phyloP scores from a whole-genome alignment of 37 sponge, comb jelly and placozoan genomes.

The Theonella swinhoei region DNA sequence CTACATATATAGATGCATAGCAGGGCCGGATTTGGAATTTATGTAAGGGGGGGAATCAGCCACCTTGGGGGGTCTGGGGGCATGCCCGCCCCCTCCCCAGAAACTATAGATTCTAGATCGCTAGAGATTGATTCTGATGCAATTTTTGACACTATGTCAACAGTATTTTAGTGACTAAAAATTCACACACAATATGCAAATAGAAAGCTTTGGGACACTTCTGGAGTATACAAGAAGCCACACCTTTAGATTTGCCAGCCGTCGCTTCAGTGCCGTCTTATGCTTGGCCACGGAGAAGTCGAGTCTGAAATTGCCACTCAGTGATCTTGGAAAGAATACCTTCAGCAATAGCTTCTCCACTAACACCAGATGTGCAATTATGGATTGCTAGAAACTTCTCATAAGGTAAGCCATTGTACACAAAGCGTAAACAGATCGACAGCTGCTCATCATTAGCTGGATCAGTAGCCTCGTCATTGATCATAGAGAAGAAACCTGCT shows the following conservation, averaged over 20 bases:
- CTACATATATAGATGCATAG: too few relatives aligned
- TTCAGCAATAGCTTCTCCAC: constrained; percentile 50
- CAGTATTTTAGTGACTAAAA: too few relatives aligned
- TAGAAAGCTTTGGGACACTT: constrained; percentile 46
- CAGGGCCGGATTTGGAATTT: too few relatives aligned
- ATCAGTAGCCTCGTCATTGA: constrained; percentile 80
- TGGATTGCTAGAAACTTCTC: constrained; percentile 35
- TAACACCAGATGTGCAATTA: constrained; percentile 32
- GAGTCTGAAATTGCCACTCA: constrained; percentile 17
- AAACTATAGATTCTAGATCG: too few relatives aligned
- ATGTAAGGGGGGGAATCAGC: too few relatives aligned
- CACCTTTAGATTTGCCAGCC: constrained; percentile 43
- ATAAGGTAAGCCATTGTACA: neutral
- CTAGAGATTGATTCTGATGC: too few relatives aligned
- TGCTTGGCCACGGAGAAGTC: constrained; percentile 23
- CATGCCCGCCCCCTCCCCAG: too few relatives aligned
- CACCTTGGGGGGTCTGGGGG: too few relatives aligned
- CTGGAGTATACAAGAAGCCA: constrained; percentile 26
- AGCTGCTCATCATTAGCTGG: constrained; percentile 65
- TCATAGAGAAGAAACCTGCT: constrained; percentile 62
- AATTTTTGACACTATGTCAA: too few relatives aligned
- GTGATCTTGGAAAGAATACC: constrained; percentile 3
- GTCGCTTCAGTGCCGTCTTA: constrained; percentile 60
- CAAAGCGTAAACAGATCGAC: constrained; percentile 37
- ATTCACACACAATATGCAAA: too few relatives aligned